These are phyloP conservation scores for Pelvicachromis taeniatus DNA, from an alignment of 2,113 vertebrate genomes.

Conservation along the genomic window DNA sequence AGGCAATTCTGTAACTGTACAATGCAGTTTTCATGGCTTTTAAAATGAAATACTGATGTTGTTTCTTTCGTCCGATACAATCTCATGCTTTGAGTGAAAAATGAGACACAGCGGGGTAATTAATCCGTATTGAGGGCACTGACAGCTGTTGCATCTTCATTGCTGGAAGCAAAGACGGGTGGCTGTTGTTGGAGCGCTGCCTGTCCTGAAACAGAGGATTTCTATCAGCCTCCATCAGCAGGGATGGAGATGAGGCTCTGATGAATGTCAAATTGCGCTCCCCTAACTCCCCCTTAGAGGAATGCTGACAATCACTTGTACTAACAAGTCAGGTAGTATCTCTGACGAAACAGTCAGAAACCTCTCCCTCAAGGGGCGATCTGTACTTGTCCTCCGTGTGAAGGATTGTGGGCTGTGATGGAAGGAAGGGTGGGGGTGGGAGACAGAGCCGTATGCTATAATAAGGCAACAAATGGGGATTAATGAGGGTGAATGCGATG, in stretches of 20 bases:
- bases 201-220: conserved; percentile 29
- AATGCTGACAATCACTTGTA: conserved; percentile 70
- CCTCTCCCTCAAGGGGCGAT: conserved; percentile 54
- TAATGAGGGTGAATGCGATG: conserved; percentile 42
- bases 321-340: conserved; percentile 70
- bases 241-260: conserved; percentile 35
- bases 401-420: conserved; percentile 49
- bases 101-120: conserved; percentile 24
- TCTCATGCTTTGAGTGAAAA: neutral
- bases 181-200: neutral
- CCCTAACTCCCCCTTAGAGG: conserved; percentile 51
- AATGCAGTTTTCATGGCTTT: neutral
- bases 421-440: conserved; percentile 10
- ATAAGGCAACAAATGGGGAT: conserved; percentile 57
- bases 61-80: neutral
- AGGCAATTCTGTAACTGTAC: neutral
- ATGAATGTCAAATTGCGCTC: conserved; percentile 50
- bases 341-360: conserved; percentile 69
- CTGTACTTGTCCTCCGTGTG: conserved; percentile 60
- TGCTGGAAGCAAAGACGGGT: conserved; percentile 23
- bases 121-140: conserved; percentile 12
- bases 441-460: conserved; percentile 14
- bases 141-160: conserved; percentile 20
- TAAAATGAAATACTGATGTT: neutral
- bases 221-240: conserved; percentile 49